phyloP scores from a whole-genome alignment of 2,888 invertebrate species.

The Toxonevra muliebris region DNA sequence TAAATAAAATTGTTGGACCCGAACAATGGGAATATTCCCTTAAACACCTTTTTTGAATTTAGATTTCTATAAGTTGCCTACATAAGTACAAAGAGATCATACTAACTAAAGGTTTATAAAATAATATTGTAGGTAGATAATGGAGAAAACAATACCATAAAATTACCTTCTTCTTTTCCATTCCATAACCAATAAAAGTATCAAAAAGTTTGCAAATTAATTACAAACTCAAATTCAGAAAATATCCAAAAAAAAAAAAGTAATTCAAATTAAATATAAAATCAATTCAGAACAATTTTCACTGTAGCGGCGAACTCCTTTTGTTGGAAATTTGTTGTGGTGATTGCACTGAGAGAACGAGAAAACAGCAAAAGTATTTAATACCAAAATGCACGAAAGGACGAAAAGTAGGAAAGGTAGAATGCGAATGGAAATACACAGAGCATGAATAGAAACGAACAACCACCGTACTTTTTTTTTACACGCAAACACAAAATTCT shows the following conservation, averaged over 20 bases:
- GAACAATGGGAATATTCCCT: too few relatives aligned
- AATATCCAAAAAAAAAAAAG: neutral
- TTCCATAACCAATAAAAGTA: slow-evolving; percentile 47
- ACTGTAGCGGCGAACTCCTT: neutral
- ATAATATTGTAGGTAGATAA: too few relatives aligned
- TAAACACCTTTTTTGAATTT: too few relatives aligned
- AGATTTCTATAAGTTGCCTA: too few relatives aligned
- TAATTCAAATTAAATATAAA: neutral
- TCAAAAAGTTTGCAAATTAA: slow-evolving; percentile 34
- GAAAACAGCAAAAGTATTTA: too few relatives aligned
- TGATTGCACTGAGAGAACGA: neutral
- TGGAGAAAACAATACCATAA: neutral
- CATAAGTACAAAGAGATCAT: too few relatives aligned
- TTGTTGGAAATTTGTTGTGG: neutral
- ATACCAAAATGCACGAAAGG: too few relatives aligned
- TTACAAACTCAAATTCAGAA: neutral
- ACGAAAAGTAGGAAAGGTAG: neutral
- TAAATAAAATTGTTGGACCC: too few relatives aligned
- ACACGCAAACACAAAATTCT: neutral
- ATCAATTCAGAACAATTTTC: too few relatives aligned
- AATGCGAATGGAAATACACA: neutral
- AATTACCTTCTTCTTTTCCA: slow-evolving; percentile 50
- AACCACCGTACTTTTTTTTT: slow-evolving; percentile 21
- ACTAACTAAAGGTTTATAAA: too few relatives aligned
- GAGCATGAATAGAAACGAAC: slow-evolving; percentile 18